phyloP scores from a whole-genome alignment of 1,140 invertebrate genomes.

The Papilio glaucus region DNA sequence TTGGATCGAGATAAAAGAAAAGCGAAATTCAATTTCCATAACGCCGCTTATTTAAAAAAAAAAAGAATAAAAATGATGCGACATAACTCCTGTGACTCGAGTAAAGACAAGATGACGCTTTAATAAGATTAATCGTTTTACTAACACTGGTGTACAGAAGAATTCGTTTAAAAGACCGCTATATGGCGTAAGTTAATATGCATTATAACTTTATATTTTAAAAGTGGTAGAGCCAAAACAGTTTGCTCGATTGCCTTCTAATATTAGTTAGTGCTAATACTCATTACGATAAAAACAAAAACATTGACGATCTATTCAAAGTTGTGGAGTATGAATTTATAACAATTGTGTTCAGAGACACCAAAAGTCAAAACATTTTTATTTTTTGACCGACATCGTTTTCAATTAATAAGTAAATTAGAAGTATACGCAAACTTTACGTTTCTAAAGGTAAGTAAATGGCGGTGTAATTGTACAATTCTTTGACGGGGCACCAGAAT shows the following conservation, averaged over 20 bases:
- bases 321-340: too few species aligned
- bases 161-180: too few species aligned
- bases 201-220: too few species aligned
- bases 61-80: neutral
- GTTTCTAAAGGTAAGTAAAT: neutral
- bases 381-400: neutral
- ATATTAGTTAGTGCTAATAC: too few species aligned
- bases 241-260: too few species aligned
- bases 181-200: too few species aligned
- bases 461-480: slow-evolving; percentile 1
- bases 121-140: neutral
- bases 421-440: neutral
- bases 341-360: too few species aligned
- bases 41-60: neutral
- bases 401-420: neutral
- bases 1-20: slow-evolving; percentile 2
- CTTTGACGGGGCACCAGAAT: neutral
- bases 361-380: neutral
- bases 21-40: neutral
- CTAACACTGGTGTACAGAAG: too few species aligned
- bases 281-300: too few species aligned
- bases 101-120: slow-evolving; percentile 1
- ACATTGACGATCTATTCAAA: too few species aligned
- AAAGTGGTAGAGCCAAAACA: too few species aligned
- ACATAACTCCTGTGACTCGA: neutral